Evolutionary conservation across 2,113 vertebrate species (phyloP), one percentile per base, ranked within the genome.

Genomic region (Heliornis fulica): DNA sequence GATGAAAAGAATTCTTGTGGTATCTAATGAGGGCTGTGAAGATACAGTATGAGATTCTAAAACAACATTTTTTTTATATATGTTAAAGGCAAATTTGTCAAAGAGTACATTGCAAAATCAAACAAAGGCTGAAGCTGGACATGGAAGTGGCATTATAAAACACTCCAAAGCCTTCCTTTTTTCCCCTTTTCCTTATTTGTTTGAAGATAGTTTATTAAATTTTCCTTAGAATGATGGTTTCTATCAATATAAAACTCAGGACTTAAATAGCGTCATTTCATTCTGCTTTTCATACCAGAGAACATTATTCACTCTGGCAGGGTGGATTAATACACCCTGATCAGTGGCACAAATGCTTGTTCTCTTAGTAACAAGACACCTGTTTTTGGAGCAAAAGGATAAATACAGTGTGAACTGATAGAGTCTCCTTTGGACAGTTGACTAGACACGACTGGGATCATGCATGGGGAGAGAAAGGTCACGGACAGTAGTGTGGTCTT

Each of bases 291-390:
- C 63, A 29, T 81, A 38, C 31, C 78, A 48, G 43, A 79, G 17
- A 89, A 43, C 46, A 68, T 91, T 77, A 70, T 41, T 56, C 2
- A 19, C 51, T 63, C 80, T 81, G 86, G 53, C 16, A 87, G 80
- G 61, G 12, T 4, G 8, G 16, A 93, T 78, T 95, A 90, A 86
- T 87, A 51, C 31, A 60, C 19, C 29, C 21, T 59, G 65, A 94
- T 84, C 68, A 88, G 10, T 81, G 69, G 22, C 78, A 89, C 68
- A 50, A 87, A 50, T 93, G 31, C 50, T 83, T 94, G 18, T 97
- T 80, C 87, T 85, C 83, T 96, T 94, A 87, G 91, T 95, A 97
- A 96, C 66, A 65, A 88, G 81, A 91, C 97, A 97, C 94, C 90
- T 98, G 84, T 96, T 97, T 94, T 87, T 91, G 83, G 54, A 94